Conservation (phyloP, 2,113 vertebrate species). For the Acrocephalus kingi region DNA sequence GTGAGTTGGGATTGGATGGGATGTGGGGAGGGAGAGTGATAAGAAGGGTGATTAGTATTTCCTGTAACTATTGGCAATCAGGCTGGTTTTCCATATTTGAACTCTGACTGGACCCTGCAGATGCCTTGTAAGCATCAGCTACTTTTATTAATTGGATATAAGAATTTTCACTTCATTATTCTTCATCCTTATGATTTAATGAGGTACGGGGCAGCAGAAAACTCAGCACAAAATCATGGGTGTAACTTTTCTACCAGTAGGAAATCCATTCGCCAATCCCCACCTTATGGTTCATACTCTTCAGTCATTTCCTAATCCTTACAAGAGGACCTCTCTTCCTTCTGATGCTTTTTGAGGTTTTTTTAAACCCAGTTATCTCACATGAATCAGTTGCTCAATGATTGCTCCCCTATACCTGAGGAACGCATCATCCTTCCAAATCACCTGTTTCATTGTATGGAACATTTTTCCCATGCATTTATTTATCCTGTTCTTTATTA, state of each 20-base stretch:
- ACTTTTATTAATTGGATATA: not conserved
- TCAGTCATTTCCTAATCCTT: not conserved
- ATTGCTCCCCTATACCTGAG: not conserved
- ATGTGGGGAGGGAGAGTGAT: not conserved
- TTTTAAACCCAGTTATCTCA: not conserved
- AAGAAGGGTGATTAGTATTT: not conserved
- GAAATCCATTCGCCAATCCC: not conserved
- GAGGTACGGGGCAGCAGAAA: not conserved
- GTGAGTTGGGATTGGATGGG: not conserved
- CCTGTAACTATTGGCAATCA: accelerated
- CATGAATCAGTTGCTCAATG: not conserved
- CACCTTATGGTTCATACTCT: not conserved
- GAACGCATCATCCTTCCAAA: not conserved
- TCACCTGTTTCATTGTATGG: not conserved
- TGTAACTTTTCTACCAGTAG: not conserved
- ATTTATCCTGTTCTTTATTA: not conserved
- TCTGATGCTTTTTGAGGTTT: not conserved
- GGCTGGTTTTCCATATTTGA: not conserved
- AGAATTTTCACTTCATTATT: not conserved
- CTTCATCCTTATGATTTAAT: not conserved
- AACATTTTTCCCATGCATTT: not conserved
- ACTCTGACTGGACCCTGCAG: not conserved
- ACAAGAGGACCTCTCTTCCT: not conserved
- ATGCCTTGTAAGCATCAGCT: not conserved
- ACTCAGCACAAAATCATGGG: not conserved